A percentile compares a stretch with the other conserved stretches of the same genome.
Conservation (phyloP, 2,113 vertebrate species). For the Microtus richardsoni region DNA sequence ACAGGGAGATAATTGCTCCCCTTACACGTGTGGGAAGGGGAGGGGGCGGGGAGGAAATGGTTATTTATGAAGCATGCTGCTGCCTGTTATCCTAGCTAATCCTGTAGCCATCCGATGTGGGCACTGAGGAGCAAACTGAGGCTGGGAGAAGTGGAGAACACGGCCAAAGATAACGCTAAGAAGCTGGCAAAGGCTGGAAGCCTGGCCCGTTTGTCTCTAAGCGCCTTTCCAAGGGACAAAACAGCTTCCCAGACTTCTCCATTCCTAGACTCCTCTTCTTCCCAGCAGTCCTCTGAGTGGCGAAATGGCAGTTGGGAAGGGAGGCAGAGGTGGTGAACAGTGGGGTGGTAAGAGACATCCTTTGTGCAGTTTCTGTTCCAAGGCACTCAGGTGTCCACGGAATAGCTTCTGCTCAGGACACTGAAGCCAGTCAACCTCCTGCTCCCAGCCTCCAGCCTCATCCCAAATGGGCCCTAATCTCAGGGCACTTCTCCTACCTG, state of each 20-base stretch:
- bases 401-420: background rate
- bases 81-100: conserved; percentile 55
- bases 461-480: background rate
- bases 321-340: background rate
- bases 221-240: background rate
- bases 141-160: background rate
- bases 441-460: background rate
- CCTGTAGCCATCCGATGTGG: background rate
- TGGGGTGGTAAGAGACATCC: background rate
- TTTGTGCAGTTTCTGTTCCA: background rate
- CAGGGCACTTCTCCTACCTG: background rate
- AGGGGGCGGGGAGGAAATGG: conserved; percentile 53
- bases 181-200: background rate
- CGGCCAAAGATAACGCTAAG: background rate
- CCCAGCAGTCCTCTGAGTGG: background rate
- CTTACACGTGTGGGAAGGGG: conserved; percentile 53
- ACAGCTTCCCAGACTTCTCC: background rate
- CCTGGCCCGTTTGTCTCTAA: background rate
- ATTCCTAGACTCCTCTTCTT: background rate
- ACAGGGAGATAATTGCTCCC: conserved; percentile 64
- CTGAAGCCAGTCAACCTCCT: background rate
- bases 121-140: conserved; percentile 44
- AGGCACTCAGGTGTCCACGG: background rate
- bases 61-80: conserved; percentile 68
- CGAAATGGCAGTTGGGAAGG: background rate